A percentile compares a stretch with the other conserved stretches of the same genome.
These are phyloP conservation scores for Solenodon paradoxus DNA, from an alignment of 2,113 vertebrate species.

Conservation along the genomic window DNA sequence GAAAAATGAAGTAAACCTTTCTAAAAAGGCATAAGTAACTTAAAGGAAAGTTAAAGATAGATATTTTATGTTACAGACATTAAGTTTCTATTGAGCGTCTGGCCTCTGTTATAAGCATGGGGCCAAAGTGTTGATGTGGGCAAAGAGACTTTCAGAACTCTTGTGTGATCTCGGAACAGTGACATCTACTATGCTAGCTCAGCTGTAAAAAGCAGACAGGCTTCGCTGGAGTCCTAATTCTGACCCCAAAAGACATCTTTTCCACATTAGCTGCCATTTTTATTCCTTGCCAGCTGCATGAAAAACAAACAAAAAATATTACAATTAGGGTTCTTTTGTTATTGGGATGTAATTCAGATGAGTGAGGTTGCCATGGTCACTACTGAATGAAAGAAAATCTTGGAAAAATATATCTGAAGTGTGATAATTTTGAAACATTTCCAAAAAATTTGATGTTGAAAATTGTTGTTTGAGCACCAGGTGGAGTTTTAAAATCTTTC, in stretches of 20 bases:
- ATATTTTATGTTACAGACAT: background rate
- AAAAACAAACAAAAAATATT: background rate
- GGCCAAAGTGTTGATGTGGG: background rate
- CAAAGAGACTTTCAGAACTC: background rate
- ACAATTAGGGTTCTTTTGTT: background rate
- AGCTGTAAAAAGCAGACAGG: too few species aligned
- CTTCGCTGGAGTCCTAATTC: background rate
- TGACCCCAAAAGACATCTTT: background rate
- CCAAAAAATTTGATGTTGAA: conserved; percentile 5
- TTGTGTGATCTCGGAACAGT: background rate
- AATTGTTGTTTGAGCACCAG: background rate
- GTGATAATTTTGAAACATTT: conserved; percentile 52
- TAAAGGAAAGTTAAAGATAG: background rate
- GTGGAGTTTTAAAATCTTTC: conserved; percentile 1
- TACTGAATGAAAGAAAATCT: conserved; percentile 2
- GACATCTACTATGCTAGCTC: background rate
- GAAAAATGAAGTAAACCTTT: conserved; percentile 8
- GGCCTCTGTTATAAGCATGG: background rate
- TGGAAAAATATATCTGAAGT: background rate
- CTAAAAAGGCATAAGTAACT: background rate
- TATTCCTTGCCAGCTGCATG: background rate
- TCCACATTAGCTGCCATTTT: background rate
- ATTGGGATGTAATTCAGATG: background rate
- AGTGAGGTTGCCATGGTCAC: background rate
- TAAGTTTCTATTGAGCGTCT: background rate